Conservation (phyloP, 2,888 invertebrate genomes). For the Catotricha subobsoleta region DNA sequence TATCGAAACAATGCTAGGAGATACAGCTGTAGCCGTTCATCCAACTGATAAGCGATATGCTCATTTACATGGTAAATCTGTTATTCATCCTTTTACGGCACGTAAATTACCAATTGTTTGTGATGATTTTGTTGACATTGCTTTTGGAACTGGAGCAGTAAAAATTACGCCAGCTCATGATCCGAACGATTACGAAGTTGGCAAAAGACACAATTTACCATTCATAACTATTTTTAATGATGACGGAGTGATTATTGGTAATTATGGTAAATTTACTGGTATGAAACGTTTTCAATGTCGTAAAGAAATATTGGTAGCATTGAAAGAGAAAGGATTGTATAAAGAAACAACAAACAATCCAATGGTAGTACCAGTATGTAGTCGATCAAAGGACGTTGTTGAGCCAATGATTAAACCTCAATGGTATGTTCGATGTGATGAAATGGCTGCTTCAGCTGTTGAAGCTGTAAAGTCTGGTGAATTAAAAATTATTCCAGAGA, state of each 20-base stretch:
- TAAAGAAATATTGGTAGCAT: constrained; percentile 53
- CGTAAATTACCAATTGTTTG: constrained; percentile 72
- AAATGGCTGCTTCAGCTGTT: constrained; percentile 77
- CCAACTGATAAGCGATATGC: constrained; percentile 76
- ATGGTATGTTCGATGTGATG: constrained; percentile 83
- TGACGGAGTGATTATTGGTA: constrained; percentile 64
- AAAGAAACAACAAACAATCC: constrained; percentile 71
- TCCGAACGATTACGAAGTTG: constrained; percentile 90
- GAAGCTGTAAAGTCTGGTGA: constrained; percentile 62
- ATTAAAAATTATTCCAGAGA: constrained; percentile 76
- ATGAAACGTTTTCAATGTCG: constrained; percentile 85
- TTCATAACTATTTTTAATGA: constrained; percentile 83
- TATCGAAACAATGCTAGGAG: constrained; percentile 95
- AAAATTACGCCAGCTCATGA: constrained; percentile 99
- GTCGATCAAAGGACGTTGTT: constrained; percentile 92
- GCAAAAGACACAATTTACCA: constrained; percentile 69
- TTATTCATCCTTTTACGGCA: constrained; percentile 75
- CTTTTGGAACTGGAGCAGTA: constrained; percentile 95
- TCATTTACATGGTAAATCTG: constrained; percentile 60
- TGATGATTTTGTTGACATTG: constrained; percentile 87
- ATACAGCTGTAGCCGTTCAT: constrained; percentile 95
- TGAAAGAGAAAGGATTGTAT: constrained; percentile 56
- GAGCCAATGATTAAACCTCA: constrained; percentile 93
- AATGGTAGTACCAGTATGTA: constrained; percentile 93
- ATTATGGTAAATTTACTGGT: constrained; percentile 64